Evolutionary conservation across 2,113 vertebrate genomes (phyloP).

Genomic region (Chelonoidis abingdonii): DNA sequence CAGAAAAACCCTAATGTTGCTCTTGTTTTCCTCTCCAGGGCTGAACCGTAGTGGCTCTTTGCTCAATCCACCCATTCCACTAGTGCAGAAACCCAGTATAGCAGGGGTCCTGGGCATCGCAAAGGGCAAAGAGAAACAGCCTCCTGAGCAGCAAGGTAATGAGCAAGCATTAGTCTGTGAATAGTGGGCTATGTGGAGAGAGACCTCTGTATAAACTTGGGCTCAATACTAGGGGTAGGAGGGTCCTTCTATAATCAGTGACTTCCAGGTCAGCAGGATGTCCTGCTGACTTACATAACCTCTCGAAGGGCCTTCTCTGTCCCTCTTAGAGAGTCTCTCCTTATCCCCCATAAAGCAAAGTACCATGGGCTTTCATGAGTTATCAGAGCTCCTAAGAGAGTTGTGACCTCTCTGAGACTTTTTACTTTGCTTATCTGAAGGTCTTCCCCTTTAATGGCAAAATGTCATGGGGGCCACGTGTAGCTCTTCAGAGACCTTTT

Average conservation of each 20-base stretch:
- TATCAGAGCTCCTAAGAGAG: background rate
- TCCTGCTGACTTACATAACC: background rate
- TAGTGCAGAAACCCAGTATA: conserved; percentile 83
- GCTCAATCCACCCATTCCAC: conserved; percentile 85
- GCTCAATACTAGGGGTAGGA: background rate
- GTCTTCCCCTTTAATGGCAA: background rate
- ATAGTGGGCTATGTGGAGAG: background rate
- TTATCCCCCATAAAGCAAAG: background rate
- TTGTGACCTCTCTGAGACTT: background rate
- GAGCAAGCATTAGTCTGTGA: background rate
- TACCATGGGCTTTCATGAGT: background rate
- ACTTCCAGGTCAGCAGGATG: background rate
- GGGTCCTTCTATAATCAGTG: background rate
- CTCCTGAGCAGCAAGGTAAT: conserved; percentile 86
- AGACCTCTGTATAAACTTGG: background rate
- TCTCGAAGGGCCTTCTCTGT: background rate
- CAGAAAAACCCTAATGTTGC: background rate
- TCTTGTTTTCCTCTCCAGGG: conserved; percentile 75
- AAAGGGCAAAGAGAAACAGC: conserved; percentile 88
- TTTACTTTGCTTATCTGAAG: background rate
- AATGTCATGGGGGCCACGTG: background rate
- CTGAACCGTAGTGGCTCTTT: conserved; percentile 90
- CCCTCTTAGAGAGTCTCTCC: background rate
- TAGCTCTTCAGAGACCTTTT: background rate
- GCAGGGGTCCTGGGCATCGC: conserved; percentile 80